Base-by-base conservation (phyloP, 2,113 vertebrate species). In the Brachyhypopomus occidentalis region DNA sequence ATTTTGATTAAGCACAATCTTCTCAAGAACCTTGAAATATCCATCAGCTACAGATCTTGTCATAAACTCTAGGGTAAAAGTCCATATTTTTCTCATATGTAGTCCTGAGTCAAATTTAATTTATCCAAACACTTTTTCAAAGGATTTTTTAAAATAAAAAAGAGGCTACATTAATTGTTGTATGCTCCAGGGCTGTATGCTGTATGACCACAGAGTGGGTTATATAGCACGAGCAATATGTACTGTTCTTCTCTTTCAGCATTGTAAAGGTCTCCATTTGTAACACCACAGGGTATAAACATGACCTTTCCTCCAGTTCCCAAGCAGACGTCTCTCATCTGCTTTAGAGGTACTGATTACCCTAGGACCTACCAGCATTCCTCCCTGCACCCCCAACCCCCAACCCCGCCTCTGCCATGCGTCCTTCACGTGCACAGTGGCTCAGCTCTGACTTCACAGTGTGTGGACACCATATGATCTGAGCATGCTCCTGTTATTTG, bases 301-400 rank as follows among this genome's bases (percentile, higher is more conserved):
- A 91, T 87, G 90, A 94, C 92, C 93, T 93, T 93, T 94, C 88
- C 90, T 89, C 92, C 86, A 93, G 88, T 93, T 94, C 90, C 89
- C 90, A 93, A 89, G 87, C 87, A 80, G 59, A 55, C 70, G 2
- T 38, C 78, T 48, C 79, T 81, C 75, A 52, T 52, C 81, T 75
- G 69, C 82, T 78, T 87, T 87, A 86, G 66, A 79, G 17, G 23
- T 23, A n/a, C 56, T 16, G 25, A 30, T 38, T 83, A 8, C 19
- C 69, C 55, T 70, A 76, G 23, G 56, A 60, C 36, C 22, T 52
- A 55, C 81, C 19, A 77, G 73, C 85, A 52, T 52, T 52, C 45
- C 45, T 52, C 45, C 12, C 9, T 52, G 12, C 45, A 52, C 45
- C 45, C 78, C 64, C 85, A 88, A 86, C 84, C 86, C 85, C 74